Conservation (phyloP, 2,888 invertebrate species). For the Drosophila rellima region DNA sequence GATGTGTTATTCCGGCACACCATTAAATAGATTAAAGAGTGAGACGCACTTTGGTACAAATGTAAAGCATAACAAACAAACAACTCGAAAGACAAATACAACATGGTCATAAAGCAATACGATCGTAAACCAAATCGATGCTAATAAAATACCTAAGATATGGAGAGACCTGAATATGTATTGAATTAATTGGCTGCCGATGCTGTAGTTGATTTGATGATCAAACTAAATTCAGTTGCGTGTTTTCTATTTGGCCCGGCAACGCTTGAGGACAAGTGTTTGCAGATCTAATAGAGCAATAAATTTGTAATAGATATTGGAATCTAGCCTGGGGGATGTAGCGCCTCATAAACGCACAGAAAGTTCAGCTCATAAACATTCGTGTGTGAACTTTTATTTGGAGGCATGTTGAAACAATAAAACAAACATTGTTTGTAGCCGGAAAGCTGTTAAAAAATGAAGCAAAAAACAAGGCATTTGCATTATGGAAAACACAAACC, state of each 20-base stretch:
- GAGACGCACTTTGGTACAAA: constrained; percentile 24
- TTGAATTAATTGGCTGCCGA: constrained; percentile 30
- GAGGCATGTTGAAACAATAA: constrained; percentile 35
- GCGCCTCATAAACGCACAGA: constrained; percentile 19
- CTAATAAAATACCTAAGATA: constrained; percentile 60
- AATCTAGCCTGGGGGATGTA: constrained; percentile 15
- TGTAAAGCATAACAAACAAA: constrained; percentile 21
- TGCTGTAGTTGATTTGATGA: constrained; percentile 48
- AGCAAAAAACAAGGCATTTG: constrained; percentile 62
- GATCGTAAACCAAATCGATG: constrained; percentile 61
- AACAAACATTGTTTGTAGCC: constrained; percentile 39
- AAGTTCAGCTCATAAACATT: constrained; percentile 20
- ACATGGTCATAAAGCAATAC: constrained; percentile 41
- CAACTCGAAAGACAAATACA: constrained; percentile 35
- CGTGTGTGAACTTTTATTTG: constrained; percentile 10
- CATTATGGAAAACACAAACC: constrained; percentile 49
- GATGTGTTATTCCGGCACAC: constrained; percentile 41
- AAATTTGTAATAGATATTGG: constrained; percentile 63
- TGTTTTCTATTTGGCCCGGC: constrained; percentile 22
- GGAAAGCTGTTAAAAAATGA: constrained; percentile 33
- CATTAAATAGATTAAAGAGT: constrained; percentile 67
- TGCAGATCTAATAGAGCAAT: constrained; percentile 66
- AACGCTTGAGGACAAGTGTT: constrained; percentile 56
- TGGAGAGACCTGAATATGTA: constrained; percentile 23
- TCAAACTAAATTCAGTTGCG: constrained; percentile 41